Evolutionary conservation across 2,888 invertebrate genomes (phyloP).

Genomic region (Pyrrhosoma nymphula): DNA sequence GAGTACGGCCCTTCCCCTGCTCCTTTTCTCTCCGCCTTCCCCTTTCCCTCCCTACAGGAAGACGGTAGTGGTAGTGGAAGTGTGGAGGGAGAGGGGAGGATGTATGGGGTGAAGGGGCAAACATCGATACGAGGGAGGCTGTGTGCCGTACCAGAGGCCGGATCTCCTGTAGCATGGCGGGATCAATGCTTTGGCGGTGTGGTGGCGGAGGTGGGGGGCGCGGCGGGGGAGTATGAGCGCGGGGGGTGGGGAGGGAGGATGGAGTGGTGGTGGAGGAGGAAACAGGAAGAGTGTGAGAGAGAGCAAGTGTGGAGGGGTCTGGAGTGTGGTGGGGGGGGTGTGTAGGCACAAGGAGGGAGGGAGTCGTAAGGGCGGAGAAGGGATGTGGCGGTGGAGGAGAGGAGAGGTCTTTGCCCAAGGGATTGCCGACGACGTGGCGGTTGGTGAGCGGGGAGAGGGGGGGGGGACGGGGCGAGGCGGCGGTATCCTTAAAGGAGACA

Average conservation of each 20-base stretch:
- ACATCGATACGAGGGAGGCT: slow-evolving; percentile 55
- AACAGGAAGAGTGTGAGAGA: neutral
- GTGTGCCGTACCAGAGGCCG: slow-evolving; percentile 39
- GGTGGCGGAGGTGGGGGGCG: neutral
- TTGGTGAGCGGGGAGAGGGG: neutral
- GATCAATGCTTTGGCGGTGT: slow-evolving; percentile 58
- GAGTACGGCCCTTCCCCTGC: neutral
- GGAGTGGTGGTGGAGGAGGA: neutral
- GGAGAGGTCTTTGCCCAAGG: slow-evolving; percentile 63
- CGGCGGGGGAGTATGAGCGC: neutral
- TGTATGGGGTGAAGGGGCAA: slow-evolving; percentile 32
- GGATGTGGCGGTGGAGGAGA: no score
- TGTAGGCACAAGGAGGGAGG: neutral
- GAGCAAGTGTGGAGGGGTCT: neutral
- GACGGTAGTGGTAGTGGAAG: neutral
- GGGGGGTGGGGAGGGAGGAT: neutral
- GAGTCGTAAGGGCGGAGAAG: no score
- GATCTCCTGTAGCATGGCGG: slow-evolving; percentile 60
- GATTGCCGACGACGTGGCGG: slow-evolving; percentile 67
- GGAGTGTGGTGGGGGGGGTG: neutral
- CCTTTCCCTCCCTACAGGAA: neutral
- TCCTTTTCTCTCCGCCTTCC: neutral
- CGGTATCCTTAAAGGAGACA: slow-evolving; percentile 59
- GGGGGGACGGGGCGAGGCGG: neutral
- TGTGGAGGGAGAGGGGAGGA: neutral